Conservation (phyloP, 1,140 invertebrate genomes). For the Pseudomyrmex pallidus region DNA sequence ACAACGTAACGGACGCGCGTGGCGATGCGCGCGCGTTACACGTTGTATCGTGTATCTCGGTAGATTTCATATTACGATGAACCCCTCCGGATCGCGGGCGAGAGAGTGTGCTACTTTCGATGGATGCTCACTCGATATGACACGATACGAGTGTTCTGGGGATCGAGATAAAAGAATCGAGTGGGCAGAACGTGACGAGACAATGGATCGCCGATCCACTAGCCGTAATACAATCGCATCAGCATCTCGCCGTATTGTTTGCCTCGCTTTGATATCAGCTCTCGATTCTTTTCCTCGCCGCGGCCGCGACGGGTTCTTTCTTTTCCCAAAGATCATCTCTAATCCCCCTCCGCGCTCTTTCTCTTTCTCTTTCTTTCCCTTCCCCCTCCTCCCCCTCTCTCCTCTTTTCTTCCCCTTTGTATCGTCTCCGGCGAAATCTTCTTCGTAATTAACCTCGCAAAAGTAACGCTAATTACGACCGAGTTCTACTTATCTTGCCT, state of each 20-base stretch:
- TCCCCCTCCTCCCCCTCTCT: not conserved
- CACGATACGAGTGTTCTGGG: slow-evolving; percentile 81
- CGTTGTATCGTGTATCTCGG: slow-evolving; percentile 36
- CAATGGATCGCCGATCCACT: slow-evolving; percentile 85
- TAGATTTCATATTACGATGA: slow-evolving; percentile 68
- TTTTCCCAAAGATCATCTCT: slow-evolving; percentile 37
- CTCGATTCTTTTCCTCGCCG: slow-evolving; percentile 72
- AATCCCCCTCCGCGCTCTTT: not conserved
- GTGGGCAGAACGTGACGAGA: slow-evolving; percentile 86
- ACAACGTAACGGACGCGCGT: not conserved
- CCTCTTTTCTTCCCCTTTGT: slow-evolving; percentile 31
- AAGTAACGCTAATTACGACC: slow-evolving; percentile 59
- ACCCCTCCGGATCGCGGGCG: slow-evolving; percentile 57
- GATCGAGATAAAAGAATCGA: slow-evolving; percentile 85
- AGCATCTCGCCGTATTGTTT: slow-evolving; percentile 85
- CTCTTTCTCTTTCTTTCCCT: slow-evolving; percentile 32
- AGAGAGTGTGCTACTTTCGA: slow-evolving; percentile 83
- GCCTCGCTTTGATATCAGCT: slow-evolving; percentile 83
- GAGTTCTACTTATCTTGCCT: slow-evolving; percentile 54
- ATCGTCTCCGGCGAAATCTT: slow-evolving; percentile 66
- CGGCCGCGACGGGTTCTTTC: slow-evolving; percentile 41
- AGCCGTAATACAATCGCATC: slow-evolving; percentile 86
- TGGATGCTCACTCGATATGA: slow-evolving; percentile 85
- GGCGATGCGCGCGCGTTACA: slow-evolving; percentile 33
- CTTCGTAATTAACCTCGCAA: slow-evolving; percentile 68